Conservation (phyloP, 2,888 invertebrate species). For the Eumacrocentrus americanus region DNA sequence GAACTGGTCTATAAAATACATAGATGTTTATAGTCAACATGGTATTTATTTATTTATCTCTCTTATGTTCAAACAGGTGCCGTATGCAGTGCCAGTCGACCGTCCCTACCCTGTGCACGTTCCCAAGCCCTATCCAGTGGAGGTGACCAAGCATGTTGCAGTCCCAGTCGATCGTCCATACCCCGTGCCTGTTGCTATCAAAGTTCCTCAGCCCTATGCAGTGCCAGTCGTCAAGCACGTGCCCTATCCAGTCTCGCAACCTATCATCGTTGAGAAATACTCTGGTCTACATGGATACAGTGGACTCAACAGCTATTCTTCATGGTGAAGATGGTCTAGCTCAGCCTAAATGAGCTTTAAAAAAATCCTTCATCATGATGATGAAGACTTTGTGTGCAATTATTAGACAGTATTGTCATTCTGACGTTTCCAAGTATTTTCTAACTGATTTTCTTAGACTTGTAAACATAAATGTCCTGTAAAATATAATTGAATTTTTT, state of each 20-base stretch:
- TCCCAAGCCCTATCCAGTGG: conserved; percentile 58
- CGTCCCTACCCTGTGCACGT: conserved; percentile 57
- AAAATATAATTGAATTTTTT: no score
- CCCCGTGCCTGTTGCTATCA: conserved; percentile 50
- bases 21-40: background rate
- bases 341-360: no score
- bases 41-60: conserved; percentile 7
- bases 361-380: no score
- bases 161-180: conserved; percentile 54
- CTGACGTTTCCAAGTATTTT: no score
- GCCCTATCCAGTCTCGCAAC: conserved; percentile 55
- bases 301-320: conserved; percentile 29
- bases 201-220: conserved; percentile 54
- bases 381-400: no score
- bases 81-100: conserved; percentile 58
- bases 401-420: no score
- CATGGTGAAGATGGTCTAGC: conserved; percentile 27
- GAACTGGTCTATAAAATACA: background rate
- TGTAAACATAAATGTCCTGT: no score
- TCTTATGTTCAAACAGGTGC: conserved; percentile 46
- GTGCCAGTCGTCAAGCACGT: conserved; percentile 53
- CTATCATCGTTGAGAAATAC: conserved; percentile 43
- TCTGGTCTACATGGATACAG: conserved; percentile 21
- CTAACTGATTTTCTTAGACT: no score
- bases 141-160: conserved; percentile 56